A percentile compares a stretch with the other conserved stretches of the same genome.
Evolutionary conservation across 2,888 invertebrate species (phyloP).

Genomic region (Malachius bipustulatus): DNA sequence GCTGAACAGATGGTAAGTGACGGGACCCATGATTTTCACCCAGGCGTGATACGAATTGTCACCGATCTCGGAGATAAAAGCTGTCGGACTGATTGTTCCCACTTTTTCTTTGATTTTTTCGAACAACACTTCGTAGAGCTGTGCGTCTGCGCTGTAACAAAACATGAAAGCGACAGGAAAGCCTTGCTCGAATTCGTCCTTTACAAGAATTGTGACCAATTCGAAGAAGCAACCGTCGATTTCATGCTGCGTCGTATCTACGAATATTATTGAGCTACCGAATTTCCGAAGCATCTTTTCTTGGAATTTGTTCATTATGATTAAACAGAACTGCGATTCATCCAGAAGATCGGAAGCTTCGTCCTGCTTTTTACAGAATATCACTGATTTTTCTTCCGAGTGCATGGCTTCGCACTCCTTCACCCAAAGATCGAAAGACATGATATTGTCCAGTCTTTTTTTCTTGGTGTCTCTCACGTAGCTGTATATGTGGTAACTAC

Average conservation of each 20-base stretch:
- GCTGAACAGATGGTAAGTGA: not conserved
- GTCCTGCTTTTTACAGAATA: constrained; percentile 4
- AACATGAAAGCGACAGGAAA: constrained; percentile 14
- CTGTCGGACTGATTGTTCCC: constrained; percentile 5
- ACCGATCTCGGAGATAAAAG: constrained; percentile 12
- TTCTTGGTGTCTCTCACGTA: no score
- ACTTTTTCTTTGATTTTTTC: constrained; percentile 7
- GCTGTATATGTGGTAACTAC: constrained; percentile 1
- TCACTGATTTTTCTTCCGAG: constrained; percentile 2
- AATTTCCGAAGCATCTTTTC: constrained; percentile 4
- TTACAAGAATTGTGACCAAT: constrained; percentile 10
- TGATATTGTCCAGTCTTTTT: not conserved
- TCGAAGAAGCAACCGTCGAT: no score
- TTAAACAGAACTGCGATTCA: constrained; percentile 1
- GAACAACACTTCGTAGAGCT: constrained; percentile 11
- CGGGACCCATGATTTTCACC: constrained; percentile 9
- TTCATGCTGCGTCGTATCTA: constrained; percentile 8
- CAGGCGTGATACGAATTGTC: constrained; percentile 12
- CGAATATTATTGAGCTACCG: not conserved
- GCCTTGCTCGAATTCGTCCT: constrained; percentile 12
- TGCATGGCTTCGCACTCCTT: not conserved
- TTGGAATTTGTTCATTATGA: constrained; percentile 7
- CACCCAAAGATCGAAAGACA: constrained; percentile 1
- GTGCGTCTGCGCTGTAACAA: constrained; percentile 11
- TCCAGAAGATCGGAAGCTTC: not conserved